A percentile compares a stretch with the other conserved stretches of the same genome.
Evolutionary conservation across 2,113 vertebrate species (phyloP).

Genomic region (Ciconia stormi): DNA sequence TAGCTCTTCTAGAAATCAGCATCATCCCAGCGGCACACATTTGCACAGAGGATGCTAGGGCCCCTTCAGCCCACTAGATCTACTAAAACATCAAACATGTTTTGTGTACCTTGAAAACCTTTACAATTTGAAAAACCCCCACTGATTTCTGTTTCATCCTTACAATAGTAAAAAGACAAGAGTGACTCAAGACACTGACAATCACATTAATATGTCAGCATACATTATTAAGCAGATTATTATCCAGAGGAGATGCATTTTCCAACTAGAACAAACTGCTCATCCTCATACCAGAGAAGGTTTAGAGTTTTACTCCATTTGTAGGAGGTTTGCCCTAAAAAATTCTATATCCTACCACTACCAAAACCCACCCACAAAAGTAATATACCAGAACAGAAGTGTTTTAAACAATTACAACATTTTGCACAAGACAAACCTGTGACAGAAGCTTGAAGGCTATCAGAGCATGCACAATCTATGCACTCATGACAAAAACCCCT

Average conservation of each 20-base stretch:
- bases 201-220: not conserved
- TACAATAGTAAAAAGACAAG: not conserved
- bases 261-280: not conserved
- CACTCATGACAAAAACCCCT: not conserved
- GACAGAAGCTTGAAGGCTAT: not conserved
- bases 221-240: not conserved
- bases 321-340: not conserved
- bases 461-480: not conserved
- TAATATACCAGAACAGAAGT: not conserved
- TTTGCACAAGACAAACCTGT: not conserved
- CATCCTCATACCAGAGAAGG: not conserved
- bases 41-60: not conserved
- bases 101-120: not conserved
- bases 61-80: not conserved
- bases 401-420: not conserved
- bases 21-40: not conserved
- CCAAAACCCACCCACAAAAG: not conserved
- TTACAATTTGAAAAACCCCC: not conserved
- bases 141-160: not conserved
- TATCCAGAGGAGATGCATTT: not conserved
- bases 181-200: not conserved
- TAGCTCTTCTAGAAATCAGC: not conserved
- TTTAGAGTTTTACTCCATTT: not conserved
- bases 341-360: not conserved
- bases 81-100: not conserved